A percentile compares a stretch with the other conserved stretches of the same genome.
These are phyloP conservation scores for Artemia sinica DNA, from an alignment of 2,888 invertebrate species.

Conservation along the genomic window DNA sequence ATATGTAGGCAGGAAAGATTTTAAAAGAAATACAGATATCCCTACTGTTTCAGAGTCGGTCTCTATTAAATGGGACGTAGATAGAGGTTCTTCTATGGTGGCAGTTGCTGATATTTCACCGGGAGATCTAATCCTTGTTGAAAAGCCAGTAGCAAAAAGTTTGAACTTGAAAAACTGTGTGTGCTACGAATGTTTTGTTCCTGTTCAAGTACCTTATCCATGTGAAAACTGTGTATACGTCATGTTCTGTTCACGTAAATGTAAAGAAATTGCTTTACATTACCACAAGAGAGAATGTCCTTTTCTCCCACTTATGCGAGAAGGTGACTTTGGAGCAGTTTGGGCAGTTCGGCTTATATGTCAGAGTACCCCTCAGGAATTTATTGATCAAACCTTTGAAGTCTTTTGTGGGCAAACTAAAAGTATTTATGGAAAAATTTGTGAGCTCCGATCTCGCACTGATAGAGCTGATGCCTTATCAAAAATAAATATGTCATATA, in stretches of 20 bases:
- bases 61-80: neutral
- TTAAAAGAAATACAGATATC: neutral
- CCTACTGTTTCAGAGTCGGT: neutral
- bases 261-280: neutral
- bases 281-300: neutral
- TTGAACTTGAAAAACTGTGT: neutral
- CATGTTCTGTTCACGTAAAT: neutral
- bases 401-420: neutral
- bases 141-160: neutral
- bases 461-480: neutral
- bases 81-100: neutral
- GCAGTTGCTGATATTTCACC: neutral
- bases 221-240: constrained; percentile 8
- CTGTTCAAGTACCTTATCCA: neutral
- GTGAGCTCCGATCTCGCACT: neutral
- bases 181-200: neutral
- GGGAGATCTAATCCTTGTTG: constrained; percentile 5
- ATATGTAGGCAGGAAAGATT: neutral
- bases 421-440: neutral
- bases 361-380: neutral
- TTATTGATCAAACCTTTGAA: neutral
- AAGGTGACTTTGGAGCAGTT: neutral
- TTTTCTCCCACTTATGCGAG: neutral
- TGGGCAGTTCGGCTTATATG: constrained; percentile 1
- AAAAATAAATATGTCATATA: neutral